phyloP scores from a whole-genome alignment of 2,113 vertebrate species.

The Chaetodon trifascialis region DNA sequence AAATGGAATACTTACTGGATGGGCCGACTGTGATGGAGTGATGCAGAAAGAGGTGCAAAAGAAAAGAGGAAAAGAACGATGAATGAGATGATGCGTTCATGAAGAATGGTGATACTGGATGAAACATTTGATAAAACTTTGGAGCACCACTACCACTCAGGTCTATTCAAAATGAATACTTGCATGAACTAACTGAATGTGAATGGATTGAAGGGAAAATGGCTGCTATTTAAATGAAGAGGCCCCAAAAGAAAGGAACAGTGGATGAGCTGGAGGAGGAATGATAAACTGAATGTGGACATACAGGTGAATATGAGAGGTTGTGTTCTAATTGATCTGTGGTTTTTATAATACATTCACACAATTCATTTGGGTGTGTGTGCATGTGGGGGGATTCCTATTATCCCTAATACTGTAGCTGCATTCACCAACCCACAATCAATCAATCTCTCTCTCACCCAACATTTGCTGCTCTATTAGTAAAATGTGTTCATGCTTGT shows the following conservation, averaged over 20 bases:
- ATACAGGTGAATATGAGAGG: conserved; percentile 3
- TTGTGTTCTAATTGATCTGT: conserved; percentile 31
- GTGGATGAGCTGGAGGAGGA: background rate
- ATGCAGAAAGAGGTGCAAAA: conserved; percentile 61
- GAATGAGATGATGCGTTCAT: conserved; percentile 66
- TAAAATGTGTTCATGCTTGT: background rate
- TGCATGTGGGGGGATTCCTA: background rate
- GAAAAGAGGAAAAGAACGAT: conserved; percentile 65
- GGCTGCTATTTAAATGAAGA: background rate
- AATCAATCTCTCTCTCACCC: conserved; percentile 46
- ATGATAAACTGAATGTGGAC: conserved; percentile 9
- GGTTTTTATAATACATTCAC: background rate
- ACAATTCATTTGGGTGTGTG: conserved; percentile 20
- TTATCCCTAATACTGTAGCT: conserved; percentile 49
- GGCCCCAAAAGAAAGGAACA: background rate
- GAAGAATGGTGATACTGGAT: conserved; percentile 13
- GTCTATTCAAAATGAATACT: background rate
- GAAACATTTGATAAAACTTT: conserved; percentile 23
- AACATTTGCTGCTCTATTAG: conserved; percentile 21
- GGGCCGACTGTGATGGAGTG: conserved; percentile 85
- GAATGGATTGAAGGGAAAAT: background rate
- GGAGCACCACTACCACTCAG: background rate
- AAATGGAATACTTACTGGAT: conserved; percentile 89
- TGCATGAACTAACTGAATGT: background rate
- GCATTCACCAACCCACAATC: conserved; percentile 41